A percentile compares a stretch with the other conserved stretches of the same genome.
Conservation (phyloP, 2,113 vertebrate species). For the Sorex fumeus region DNA sequence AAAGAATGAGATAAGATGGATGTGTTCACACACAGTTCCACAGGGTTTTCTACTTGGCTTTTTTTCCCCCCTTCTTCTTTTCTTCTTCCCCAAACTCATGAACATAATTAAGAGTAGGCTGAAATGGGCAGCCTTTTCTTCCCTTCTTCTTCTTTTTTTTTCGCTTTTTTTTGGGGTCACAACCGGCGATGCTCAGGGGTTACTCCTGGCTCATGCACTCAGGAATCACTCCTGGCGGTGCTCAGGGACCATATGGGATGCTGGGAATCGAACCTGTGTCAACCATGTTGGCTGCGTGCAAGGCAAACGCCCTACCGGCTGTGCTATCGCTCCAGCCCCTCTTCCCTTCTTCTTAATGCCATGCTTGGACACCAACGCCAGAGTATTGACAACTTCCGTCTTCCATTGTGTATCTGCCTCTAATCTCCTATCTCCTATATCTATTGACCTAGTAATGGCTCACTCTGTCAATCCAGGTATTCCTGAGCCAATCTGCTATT, state of each 20-base stretch:
- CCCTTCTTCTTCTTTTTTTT: no score
- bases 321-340: no score
- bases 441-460: background rate
- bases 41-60: no score
- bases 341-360: background rate
- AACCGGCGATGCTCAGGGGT: no score
- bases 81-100: constrained; percentile 86
- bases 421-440: background rate
- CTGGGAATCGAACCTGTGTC: no score
- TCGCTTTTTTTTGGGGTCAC: no score
- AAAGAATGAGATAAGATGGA: background rate
- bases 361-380: background rate
- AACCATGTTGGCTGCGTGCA: no score
- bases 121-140: constrained; percentile 88
- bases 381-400: background rate
- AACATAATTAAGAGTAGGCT: constrained; percentile 89
- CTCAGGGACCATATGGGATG: no score
- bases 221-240: no score
- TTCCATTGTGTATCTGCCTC: background rate
- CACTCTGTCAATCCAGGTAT: background rate
- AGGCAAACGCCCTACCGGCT: no score
- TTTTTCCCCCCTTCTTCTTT: no score
- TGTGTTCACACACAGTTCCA: background rate
- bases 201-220: no score
- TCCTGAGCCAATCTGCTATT: background rate